These are phyloP conservation scores for Sciaenops ocellatus DNA, from an alignment of 2,797 vertebrate genomes.

Conservation along the genomic window DNA sequence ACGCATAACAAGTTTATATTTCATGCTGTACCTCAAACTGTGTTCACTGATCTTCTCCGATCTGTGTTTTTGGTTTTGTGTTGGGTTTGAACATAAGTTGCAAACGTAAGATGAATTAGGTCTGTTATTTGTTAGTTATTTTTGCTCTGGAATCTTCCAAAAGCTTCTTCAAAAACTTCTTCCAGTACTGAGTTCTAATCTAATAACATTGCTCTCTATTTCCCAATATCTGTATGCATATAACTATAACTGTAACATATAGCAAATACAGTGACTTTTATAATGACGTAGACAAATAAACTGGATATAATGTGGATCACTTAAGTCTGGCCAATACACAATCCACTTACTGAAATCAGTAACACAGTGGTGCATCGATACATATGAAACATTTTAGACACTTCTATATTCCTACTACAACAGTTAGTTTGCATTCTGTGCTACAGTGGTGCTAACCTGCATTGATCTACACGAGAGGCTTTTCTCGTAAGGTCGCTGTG, in stretches of 20 bases:
- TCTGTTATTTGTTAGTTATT: neutral
- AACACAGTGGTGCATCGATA: neutral
- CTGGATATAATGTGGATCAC: conserved; percentile 14
- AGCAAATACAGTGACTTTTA: neutral
- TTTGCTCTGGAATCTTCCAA: neutral
- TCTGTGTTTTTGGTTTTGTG: neutral
- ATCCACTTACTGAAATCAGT: conserved; percentile 6
- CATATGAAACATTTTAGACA: neutral
- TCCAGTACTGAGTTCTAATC: neutral
- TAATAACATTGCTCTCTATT: neutral
- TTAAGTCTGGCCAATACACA: neutral
- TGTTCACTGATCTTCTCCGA: neutral
- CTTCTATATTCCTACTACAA: neutral
- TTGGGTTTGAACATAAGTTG: neutral
- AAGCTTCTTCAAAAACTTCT: neutral
- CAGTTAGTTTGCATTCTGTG: conserved; percentile 45
- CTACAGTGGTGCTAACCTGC: conserved; percentile 45
- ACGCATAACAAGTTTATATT: neutral
- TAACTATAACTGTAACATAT: too few species aligned
- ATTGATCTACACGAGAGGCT: conserved; percentile 57
- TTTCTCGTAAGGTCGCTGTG: conserved; percentile 61
- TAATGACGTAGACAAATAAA: neutral
- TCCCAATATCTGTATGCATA: neutral
- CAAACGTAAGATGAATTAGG: neutral
- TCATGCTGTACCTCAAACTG: neutral